Conservation (phyloP, 2,797 vertebrate genomes). For the Peromyscus melanophrys region DNA sequence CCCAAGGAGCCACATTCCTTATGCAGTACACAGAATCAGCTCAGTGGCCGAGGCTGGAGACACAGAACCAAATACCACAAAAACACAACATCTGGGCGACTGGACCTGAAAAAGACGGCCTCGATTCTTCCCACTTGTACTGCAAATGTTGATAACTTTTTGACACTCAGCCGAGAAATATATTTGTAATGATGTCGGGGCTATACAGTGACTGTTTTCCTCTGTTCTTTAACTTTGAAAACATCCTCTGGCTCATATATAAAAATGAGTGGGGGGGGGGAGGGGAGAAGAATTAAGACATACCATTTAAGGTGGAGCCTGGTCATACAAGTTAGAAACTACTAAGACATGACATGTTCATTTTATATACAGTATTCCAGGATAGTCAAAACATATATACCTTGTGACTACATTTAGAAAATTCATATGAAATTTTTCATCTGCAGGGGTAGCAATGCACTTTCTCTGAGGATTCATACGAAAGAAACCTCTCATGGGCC, state of each 20-base stretch:
- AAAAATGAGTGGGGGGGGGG: background rate
- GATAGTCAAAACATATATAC: background rate
- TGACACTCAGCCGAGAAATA: constrained; percentile 43
- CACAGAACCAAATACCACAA: background rate
- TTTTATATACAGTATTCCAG: background rate
- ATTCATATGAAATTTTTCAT: background rate
- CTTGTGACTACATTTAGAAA: constrained; percentile 4
- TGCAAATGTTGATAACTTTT: background rate
- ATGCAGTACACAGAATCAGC: background rate
- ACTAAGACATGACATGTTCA: background rate
- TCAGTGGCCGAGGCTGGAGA: background rate
- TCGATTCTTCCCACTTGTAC: background rate
- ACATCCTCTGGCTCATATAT: constrained; percentile 8
- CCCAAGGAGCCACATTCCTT: background rate
- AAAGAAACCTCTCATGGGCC: background rate
- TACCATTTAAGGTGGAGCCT: background rate
- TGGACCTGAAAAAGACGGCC: background rate
- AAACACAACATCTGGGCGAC: background rate
- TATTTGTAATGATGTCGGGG: constrained; percentile 8
- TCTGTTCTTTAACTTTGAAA: background rate
- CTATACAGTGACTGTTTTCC: constrained; percentile 19
- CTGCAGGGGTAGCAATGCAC: background rate
- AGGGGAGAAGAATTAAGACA: background rate
- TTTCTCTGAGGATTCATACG: background rate
- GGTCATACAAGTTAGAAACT: background rate